Conservation (phyloP, 2,888 invertebrate species). For the Lysandra bellargus region DNA sequence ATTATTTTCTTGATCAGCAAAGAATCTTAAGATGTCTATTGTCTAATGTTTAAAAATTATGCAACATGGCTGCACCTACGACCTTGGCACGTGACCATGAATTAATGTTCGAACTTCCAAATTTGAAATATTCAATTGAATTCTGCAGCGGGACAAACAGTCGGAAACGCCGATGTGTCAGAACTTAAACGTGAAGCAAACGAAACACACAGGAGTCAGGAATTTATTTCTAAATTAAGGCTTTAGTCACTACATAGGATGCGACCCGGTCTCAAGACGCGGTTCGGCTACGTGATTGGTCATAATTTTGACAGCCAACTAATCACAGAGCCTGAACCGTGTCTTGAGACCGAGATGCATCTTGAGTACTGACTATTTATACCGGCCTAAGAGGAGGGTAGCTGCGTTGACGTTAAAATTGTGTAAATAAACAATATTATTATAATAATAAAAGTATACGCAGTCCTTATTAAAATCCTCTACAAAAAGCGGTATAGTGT, state of each 20-base stretch:
- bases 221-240: slow-evolving; percentile 35
- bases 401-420: slow-evolving; percentile 26
- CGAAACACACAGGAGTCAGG: slow-evolving; percentile 37
- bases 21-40: not conserved
- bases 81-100: slow-evolving; percentile 63
- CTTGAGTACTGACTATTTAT: too few relatives aligned
- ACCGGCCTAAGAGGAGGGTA: slow-evolving; percentile 35
- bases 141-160: slow-evolving; percentile 51
- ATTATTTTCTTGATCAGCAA: not conserved
- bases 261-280: too few relatives aligned
- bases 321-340: too few relatives aligned
- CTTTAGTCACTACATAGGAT: too few relatives aligned
- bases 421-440: slow-evolving; percentile 6
- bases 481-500: slow-evolving; percentile 34
- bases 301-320: too few relatives aligned
- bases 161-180: slow-evolving; percentile 43
- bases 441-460: not conserved
- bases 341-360: too few relatives aligned
- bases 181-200: not conserved
- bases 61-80: slow-evolving; percentile 43
- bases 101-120: slow-evolving; percentile 55
- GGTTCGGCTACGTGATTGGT: too few relatives aligned
- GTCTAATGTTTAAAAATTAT: slow-evolving; percentile 35
- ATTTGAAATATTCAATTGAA: slow-evolving; percentile 63
- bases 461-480: slow-evolving; percentile 1